These are phyloP conservation scores for Ascidia mentula DNA, from an alignment of 23 tunicate genomes.

Conservation along the genomic window DNA sequence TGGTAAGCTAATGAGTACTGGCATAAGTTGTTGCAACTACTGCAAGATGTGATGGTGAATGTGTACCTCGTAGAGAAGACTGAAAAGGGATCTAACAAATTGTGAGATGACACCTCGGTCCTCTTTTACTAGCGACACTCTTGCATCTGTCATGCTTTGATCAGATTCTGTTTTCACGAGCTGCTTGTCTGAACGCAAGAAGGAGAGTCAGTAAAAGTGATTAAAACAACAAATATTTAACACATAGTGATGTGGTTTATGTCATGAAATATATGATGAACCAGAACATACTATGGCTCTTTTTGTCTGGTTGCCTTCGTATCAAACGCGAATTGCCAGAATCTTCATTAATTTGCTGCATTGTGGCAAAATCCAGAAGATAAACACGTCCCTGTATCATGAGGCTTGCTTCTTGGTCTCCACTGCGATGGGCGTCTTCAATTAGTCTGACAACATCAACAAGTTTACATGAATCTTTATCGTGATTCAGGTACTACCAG, in stretches of 20 bases:
- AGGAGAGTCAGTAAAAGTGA: too few relatives aligned
- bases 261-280: too few relatives aligned
- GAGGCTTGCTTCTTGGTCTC: constrained; percentile 65
- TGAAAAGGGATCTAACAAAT: constrained; percentile 66
- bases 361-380: constrained; percentile 53
- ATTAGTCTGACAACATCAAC: constrained; percentile 30
- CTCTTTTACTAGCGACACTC: constrained; percentile 59
- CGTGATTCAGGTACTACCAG: too few relatives aligned
- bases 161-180: constrained; percentile 39
- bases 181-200: background rate
- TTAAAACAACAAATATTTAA: too few relatives aligned
- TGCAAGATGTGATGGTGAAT: background rate
- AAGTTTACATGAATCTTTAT: too few relatives aligned
- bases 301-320: constrained; percentile 34
- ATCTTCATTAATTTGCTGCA: constrained; percentile 87
- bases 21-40: background rate
- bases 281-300: background rate
- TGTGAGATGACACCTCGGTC: constrained; percentile 45
- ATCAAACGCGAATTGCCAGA: constrained; percentile 56
- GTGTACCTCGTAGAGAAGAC: constrained; percentile 61
- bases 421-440: constrained; percentile 69
- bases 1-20: too few relatives aligned
- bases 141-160: constrained; percentile 33
- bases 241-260: too few relatives aligned
- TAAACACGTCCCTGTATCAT: constrained; percentile 48